Conservation (phyloP, 2,113 vertebrate genomes). For the Mola mola region DNA sequence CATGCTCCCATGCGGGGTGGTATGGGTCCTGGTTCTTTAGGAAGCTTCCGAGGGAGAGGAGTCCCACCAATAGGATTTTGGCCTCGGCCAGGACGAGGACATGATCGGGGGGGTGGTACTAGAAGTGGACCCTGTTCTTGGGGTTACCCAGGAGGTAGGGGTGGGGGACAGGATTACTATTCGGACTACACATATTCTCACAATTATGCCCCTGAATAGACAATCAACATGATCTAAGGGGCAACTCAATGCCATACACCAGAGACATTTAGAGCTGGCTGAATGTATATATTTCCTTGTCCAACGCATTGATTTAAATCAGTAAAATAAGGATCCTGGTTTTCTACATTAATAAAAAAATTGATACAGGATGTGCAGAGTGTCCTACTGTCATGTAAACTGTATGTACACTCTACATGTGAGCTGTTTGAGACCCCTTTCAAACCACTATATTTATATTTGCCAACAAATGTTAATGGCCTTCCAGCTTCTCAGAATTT, state of each 20-base stretch:
- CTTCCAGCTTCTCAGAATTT: slow-evolving; percentile 77
- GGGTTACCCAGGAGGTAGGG: slow-evolving; percentile 76
- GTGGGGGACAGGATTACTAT: slow-evolving; percentile 74
- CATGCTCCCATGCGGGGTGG: slow-evolving; percentile 63
- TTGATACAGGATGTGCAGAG: slow-evolving; percentile 76
- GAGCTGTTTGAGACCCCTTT: slow-evolving; percentile 78
- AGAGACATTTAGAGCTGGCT: slow-evolving; percentile 73
- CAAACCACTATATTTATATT: slow-evolving; percentile 88
- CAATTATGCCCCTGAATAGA: slow-evolving; percentile 76
- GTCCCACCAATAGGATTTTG: slow-evolving; percentile 67
- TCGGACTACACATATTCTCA: slow-evolving; percentile 79
- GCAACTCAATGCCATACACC: slow-evolving; percentile 51
- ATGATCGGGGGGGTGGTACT: slow-evolving; percentile 62
- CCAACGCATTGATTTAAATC: slow-evolving; percentile 70
- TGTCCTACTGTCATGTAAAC: slow-evolving; percentile 74
- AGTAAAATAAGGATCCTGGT: slow-evolving; percentile 65
- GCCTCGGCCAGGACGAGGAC: slow-evolving; percentile 75
- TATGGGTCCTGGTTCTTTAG: slow-evolving; percentile 69
- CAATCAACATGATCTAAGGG: slow-evolving; percentile 60
- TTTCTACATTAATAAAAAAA: slow-evolving; percentile 79
- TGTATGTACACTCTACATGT: slow-evolving; percentile 76
- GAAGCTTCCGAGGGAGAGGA: slow-evolving; percentile 75
- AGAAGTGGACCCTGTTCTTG: slow-evolving; percentile 72
- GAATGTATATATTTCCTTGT: slow-evolving; percentile 84
- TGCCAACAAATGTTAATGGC: slow-evolving; percentile 82